A percentile compares a stretch with the other conserved stretches of the same genome.
phyloP scores from a whole-genome alignment of 2,113 vertebrate genomes.

The Ellobius talpinus region DNA sequence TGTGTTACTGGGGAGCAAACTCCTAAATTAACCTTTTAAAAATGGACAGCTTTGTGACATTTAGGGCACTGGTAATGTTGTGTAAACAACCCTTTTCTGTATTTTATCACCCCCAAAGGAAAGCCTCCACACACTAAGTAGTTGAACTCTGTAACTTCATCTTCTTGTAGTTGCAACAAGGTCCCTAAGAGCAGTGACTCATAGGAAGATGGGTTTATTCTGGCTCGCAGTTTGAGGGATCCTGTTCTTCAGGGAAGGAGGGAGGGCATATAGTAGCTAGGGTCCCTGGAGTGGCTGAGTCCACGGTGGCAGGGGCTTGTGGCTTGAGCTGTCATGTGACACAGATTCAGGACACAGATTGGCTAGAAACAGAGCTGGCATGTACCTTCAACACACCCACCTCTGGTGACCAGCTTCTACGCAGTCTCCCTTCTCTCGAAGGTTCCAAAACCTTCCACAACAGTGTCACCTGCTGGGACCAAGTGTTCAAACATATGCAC shows the following conservation, averaged over 20 bases:
- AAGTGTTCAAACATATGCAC: neutral
- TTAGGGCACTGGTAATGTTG: too few relatives aligned
- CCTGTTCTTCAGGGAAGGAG: neutral
- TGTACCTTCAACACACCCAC: neutral
- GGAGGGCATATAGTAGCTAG: neutral
- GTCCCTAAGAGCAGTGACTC: neutral
- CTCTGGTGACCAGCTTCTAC: neutral
- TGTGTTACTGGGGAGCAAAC: neutral
- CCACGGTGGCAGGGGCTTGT: neutral
- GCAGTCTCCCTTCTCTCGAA: neutral
- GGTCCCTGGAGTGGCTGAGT: neutral
- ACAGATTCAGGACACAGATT: neutral
- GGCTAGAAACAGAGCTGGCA: neutral
- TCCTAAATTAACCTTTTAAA: neutral
- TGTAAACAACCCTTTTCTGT: neutral
- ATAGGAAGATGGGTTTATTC: neutral
- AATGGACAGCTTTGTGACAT: neutral
- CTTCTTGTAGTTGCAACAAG: neutral
- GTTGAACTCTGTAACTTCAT: too few relatives aligned
- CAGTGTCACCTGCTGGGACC: neutral
- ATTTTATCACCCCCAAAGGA: neutral
- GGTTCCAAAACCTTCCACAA: neutral
- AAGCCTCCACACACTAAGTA: too few relatives aligned
- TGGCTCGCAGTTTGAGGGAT: neutral
- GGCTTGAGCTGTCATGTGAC: neutral